phyloP scores from a whole-genome alignment of 1,140 invertebrate genomes.

The Pogonomyrmex californicus region DNA sequence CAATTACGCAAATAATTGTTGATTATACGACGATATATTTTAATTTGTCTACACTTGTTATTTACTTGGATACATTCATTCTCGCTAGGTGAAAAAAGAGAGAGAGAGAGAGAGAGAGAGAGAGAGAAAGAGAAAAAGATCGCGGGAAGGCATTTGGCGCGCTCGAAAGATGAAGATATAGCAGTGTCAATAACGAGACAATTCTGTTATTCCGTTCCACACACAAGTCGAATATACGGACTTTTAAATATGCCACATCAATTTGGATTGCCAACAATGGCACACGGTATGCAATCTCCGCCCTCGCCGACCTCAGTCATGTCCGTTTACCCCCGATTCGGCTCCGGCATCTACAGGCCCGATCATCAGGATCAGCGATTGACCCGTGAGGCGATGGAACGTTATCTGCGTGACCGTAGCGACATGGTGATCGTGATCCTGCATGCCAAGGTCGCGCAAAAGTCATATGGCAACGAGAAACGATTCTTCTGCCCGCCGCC shows the following conservation, averaged over 20 bases:
- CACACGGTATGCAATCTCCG: slow-evolving; percentile 92
- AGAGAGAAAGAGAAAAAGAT: background rate
- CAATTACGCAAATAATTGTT: background rate
- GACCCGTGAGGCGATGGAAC: slow-evolving; percentile 98
- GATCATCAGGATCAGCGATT: slow-evolving; percentile 93
- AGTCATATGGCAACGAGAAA: slow-evolving; percentile 99
- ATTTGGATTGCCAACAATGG: slow-evolving; percentile 90
- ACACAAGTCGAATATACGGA: slow-evolving; percentile 53
- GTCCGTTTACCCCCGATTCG: slow-evolving; percentile 87
- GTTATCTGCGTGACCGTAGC: slow-evolving; percentile 96
- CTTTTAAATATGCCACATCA: slow-evolving; percentile 91
- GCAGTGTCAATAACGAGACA: slow-evolving; percentile 16
- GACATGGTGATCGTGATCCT: slow-evolving; percentile 99
- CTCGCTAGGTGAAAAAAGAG: no score
- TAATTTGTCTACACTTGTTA: no score
- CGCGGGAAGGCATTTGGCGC: slow-evolving; percentile 30
- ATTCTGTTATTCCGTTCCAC: slow-evolving; percentile 30
- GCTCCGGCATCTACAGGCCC: slow-evolving; percentile 90
- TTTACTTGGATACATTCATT: no score
- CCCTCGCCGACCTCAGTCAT: slow-evolving; percentile 91
- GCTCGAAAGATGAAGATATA: slow-evolving; percentile 64
- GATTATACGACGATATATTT: background rate
- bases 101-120: no score
- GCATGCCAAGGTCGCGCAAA: slow-evolving; percentile 99
- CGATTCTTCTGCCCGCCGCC: slow-evolving; percentile 99